Evolutionary conservation across 1,140 invertebrate species (phyloP), one percentile per base, ranked within the genome.

Genomic region (Cyphomyrmex costatus): DNA sequence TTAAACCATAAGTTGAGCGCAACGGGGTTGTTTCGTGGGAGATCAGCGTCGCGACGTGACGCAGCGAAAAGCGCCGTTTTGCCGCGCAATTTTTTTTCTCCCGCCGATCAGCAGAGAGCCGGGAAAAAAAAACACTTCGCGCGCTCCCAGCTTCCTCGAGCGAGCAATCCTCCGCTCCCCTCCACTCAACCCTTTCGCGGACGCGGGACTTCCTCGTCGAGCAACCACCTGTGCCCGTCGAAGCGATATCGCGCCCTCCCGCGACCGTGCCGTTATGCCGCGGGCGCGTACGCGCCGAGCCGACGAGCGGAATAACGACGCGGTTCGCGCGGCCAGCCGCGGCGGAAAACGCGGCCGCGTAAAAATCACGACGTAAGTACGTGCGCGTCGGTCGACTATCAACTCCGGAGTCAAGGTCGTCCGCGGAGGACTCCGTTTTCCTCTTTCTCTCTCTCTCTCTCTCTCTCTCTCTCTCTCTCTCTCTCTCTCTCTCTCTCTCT

Each of bases 191-290:
- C 6, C 4, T 12, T 1, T 12, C 8, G 16, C n/a, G 66, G 3
- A 36, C n/a, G 10, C 36, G 21, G 27, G 46, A 16, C 30, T 49
- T 21, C 8, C 68, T 73, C 70, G 70, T 12, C 19, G n/a, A 56
- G n/a, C 66, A 82, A 82, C 79, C 79, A 82, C 79, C 79, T 82
- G 79, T 82, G 33, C 24, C 53, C 76, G 42, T 46, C 46, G 24
- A 49, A 7, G 36, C 36, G 36, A 49, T n/a, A n/a, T 51, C 60
- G 60, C 42, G 49, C 30, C 60, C 74, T 63, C 14, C 24, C 33
- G 21, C 33, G 53, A 24, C 33, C 24, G 56, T 33, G 51, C 21
- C n/a, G 56, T 19, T 66, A 66, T 66, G 61, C 30, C 58, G 4
- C 53, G 21, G 24, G 14, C 51, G 33, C 51, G 27, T 36, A 56